These are phyloP conservation scores for Idaea dimidiata DNA, from an alignment of 2,888 invertebrate species.

Conservation along the genomic window DNA sequence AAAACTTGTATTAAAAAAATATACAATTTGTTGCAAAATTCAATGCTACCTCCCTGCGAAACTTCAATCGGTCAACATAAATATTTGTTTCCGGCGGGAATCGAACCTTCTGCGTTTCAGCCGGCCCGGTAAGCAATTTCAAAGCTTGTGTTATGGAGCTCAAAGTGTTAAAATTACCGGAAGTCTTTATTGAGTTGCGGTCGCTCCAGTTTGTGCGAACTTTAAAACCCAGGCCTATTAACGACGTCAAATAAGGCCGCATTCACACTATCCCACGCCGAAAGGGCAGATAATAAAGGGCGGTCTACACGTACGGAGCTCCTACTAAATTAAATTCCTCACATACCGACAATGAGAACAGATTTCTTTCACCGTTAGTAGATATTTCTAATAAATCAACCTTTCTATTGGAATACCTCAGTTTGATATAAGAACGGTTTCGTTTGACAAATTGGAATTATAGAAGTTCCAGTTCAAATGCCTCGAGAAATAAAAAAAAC, in stretches of 20 bases:
- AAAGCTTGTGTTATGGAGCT: no score
- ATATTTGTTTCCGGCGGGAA: no score
- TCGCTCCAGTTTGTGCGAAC: background rate
- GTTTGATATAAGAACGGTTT: background rate
- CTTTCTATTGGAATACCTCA: background rate
- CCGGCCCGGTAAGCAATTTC: no score
- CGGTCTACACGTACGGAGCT: slow-evolving; percentile 17
- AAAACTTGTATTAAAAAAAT: no score
- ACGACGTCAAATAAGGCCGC: slow-evolving; percentile 3
- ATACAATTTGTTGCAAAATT: no score
- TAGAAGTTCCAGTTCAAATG: no score
- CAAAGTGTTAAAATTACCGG: no score
- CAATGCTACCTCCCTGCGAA: no score
- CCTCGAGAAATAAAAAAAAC: background rate
- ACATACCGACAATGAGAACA: slow-evolving; percentile 28
- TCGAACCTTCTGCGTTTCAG: no score
- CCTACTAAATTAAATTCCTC: slow-evolving; percentile 35
- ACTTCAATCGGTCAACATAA: no score
- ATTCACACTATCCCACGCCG: slow-evolving; percentile 3
- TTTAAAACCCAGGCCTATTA: background rate
- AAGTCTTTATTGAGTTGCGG: background rate
- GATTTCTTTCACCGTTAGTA: slow-evolving; percentile 30
- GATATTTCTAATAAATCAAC: slow-evolving; percentile 5
- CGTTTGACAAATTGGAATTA: background rate
- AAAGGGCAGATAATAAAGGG: slow-evolving; percentile 9